Evolutionary conservation across 2,113 vertebrate species (phyloP).

Genomic region (Rhipidura dahli): DNA sequence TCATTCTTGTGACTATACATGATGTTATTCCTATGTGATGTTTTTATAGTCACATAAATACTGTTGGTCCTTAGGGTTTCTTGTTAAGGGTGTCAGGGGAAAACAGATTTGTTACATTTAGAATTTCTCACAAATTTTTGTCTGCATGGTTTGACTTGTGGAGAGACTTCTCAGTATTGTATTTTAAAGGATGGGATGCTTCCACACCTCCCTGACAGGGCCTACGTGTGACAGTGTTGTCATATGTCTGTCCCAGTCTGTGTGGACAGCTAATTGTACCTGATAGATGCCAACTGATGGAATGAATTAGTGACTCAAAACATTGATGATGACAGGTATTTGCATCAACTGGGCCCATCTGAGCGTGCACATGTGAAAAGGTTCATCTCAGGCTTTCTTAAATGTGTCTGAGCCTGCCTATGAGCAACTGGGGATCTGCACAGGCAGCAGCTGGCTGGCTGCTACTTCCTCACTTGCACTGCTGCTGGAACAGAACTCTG

Average conservation of each 20-base stretch:
- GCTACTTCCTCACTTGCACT: neutral
- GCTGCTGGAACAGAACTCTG: neutral
- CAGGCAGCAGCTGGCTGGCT: neutral
- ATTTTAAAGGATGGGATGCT: neutral
- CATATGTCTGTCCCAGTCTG: neutral
- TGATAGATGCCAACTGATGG: neutral
- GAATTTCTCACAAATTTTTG: neutral
- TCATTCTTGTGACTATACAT: neutral
- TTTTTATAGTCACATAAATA: neutral
- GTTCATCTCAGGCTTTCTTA: neutral
- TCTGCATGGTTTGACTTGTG: neutral
- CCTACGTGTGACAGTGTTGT: fast-evolving
- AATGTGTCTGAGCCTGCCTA: neutral
- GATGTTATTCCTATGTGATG: neutral
- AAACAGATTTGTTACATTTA: neutral
- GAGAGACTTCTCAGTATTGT: neutral
- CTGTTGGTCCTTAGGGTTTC: neutral
- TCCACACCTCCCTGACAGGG: neutral
- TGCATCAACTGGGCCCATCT: neutral
- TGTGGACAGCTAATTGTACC: neutral
- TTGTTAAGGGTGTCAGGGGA: neutral
- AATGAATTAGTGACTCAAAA: neutral
- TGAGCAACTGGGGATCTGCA: neutral
- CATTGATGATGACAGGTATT: neutral
- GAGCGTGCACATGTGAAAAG: neutral